Percentiles rank a stretch among this genome's conserved stretches.
phyloP scores from a whole-genome alignment of 2,113 vertebrate species.

The Onychostoma macrolepis region DNA sequence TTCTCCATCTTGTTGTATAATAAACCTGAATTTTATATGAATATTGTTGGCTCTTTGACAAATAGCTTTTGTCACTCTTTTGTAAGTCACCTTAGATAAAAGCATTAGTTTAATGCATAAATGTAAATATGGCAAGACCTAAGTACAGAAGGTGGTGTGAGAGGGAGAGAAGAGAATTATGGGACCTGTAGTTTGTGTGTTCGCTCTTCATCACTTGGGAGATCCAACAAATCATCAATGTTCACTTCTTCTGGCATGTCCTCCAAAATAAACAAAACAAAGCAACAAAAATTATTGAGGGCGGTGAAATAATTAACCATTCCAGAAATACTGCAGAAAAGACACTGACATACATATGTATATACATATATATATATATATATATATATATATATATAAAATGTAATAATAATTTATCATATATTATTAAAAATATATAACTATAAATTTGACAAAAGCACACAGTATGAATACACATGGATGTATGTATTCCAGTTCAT shows the following conservation, averaged over 20 bases:
- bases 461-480: no score
- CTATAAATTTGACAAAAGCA: not conserved
- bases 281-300: not conserved
- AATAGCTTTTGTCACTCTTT: not conserved
- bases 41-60: not conserved
- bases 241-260: slow-evolving; percentile 86
- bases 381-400: no score
- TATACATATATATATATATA: no score
- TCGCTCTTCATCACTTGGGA: slow-evolving; percentile 79
- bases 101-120: not conserved
- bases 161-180: not conserved
- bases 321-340: no score
- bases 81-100: not conserved
- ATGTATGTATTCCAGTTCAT: not conserved
- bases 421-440: not conserved
- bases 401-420: no score
- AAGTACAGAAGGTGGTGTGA: not conserved
- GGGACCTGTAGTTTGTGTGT: slow-evolving; percentile 78
- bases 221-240: slow-evolving; percentile 83
- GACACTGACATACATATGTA: no score
- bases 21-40: not conserved
- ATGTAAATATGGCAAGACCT: not conserved
- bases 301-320: not conserved
- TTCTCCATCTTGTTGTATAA: not conserved
- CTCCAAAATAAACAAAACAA: slow-evolving; percentile 68